Evolutionary conservation across 2,113 vertebrate species (phyloP).

Genomic region (Anser brachyrhynchus): DNA sequence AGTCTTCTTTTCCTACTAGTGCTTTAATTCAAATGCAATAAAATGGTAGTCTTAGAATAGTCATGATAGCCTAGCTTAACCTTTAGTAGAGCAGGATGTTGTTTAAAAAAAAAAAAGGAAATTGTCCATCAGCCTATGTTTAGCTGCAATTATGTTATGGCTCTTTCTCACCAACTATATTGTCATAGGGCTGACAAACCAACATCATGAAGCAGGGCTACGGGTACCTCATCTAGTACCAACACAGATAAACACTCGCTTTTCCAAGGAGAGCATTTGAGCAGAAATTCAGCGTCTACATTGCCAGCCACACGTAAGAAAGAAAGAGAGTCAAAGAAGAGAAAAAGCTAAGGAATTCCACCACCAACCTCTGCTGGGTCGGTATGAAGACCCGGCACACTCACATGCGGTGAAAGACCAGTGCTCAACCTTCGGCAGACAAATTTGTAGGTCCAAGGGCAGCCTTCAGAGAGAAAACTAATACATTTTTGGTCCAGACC

Average conservation of each 20-base stretch:
- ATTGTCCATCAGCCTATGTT: not conserved
- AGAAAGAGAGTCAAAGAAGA: not conserved
- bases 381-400: not conserved
- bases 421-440: not conserved
- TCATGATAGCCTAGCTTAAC: not conserved
- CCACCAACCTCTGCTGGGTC: not conserved
- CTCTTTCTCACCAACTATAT: not conserved
- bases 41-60: not conserved
- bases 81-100: not conserved
- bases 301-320: not conserved
- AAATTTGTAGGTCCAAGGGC: not conserved
- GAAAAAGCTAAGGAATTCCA: not conserved
- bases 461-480: not conserved
- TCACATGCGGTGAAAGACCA: not conserved
- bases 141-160: not conserved
- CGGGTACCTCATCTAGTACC: not conserved
- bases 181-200: not conserved
- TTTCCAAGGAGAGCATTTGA: not conserved
- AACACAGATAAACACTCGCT: not conserved
- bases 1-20: not conserved
- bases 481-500: not conserved
- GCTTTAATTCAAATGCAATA: not conserved
- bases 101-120: not conserved
- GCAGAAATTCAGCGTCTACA: not conserved
- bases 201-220: not conserved